Conservation (phyloP, 1,140 invertebrate species). For the Formica exsecta region DNA sequence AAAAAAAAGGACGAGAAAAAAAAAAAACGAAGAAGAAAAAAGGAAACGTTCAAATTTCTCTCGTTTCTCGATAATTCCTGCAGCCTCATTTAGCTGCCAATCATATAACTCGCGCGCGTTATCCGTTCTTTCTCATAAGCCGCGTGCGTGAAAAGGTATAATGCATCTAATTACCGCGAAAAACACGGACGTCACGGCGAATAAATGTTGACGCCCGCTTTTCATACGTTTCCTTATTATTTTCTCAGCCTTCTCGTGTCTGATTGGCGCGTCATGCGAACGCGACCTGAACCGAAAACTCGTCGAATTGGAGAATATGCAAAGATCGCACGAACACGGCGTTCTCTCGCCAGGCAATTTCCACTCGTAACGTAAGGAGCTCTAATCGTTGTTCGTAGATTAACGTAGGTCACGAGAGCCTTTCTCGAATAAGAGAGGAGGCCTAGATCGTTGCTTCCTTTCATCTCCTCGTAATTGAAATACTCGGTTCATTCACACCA, state of each 20-base stretch:
- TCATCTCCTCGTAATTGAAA: constrained; percentile 76
- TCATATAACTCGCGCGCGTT: constrained; percentile 28
- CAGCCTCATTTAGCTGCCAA: constrained; percentile 39
- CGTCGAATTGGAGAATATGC: constrained; percentile 39
- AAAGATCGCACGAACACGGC: constrained; percentile 5
- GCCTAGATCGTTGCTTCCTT: constrained; percentile 72
- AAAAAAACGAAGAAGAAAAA: not conserved
- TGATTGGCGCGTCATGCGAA: constrained; percentile 22
- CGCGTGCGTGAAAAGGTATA: constrained; percentile 23
- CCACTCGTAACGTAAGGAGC: not conserved
- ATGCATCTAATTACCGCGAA: constrained; percentile 51
- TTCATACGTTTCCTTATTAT: constrained; percentile 58
- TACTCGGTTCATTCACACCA: constrained; percentile 77
- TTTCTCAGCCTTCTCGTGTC: constrained; percentile 34
- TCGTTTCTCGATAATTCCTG: constrained; percentile 26
- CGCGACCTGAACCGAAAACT: constrained; percentile 50
- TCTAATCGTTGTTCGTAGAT: constrained; percentile 53
- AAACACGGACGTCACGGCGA: constrained; percentile 35
- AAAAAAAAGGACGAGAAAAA: no score
- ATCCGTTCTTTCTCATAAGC: constrained; percentile 30
- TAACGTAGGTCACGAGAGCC: constrained; percentile 61
- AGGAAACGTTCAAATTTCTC: constrained; percentile 23
- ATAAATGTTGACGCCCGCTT: constrained; percentile 51
- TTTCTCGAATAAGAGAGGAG: constrained; percentile 17
- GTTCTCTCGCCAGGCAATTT: constrained; percentile 18